phyloP scores from a whole-genome alignment of 2,113 vertebrate species.

The Rhodinocichla rosea region DNA sequence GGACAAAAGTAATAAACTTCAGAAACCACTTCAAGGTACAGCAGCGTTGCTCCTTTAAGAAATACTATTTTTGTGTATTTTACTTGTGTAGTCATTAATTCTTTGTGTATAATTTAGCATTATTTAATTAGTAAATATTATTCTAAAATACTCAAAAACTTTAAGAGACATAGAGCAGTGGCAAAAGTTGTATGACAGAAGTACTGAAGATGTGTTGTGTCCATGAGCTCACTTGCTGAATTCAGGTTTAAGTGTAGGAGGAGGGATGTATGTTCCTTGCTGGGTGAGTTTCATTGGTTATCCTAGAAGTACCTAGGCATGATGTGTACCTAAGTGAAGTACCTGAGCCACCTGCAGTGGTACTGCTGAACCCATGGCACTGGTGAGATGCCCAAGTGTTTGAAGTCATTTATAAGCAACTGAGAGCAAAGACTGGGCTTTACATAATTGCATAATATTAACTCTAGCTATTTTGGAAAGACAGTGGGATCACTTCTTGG shows the following conservation, averaged over 20 bases:
- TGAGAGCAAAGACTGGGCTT: not conserved
- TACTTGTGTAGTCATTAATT: not conserved
- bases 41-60: not conserved
- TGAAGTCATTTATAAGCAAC: not conserved
- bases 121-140: not conserved
- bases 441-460: not conserved
- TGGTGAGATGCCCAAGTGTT: not conserved
- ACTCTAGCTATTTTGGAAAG: not conserved
- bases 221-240: not conserved
- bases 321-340: not conserved
- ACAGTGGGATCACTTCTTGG: not conserved
- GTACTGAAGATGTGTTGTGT: not conserved
- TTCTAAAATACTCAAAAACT: not conserved
- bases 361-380: not conserved
- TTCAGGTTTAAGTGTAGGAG: not conserved
- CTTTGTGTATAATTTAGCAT: not conserved
- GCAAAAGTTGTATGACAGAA: not conserved
- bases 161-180: not conserved
- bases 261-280: not conserved
- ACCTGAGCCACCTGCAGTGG: not conserved
- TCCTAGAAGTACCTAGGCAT: not conserved
- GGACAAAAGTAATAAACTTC: not conserved
- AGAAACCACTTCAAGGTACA: not conserved
- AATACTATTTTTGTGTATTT: not conserved
- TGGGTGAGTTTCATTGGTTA: not conserved